A percentile compares a stretch with the other conserved stretches of the same genome.
Conservation (phyloP, 2,113 vertebrate genomes). For the Eulemur macaco region DNA sequence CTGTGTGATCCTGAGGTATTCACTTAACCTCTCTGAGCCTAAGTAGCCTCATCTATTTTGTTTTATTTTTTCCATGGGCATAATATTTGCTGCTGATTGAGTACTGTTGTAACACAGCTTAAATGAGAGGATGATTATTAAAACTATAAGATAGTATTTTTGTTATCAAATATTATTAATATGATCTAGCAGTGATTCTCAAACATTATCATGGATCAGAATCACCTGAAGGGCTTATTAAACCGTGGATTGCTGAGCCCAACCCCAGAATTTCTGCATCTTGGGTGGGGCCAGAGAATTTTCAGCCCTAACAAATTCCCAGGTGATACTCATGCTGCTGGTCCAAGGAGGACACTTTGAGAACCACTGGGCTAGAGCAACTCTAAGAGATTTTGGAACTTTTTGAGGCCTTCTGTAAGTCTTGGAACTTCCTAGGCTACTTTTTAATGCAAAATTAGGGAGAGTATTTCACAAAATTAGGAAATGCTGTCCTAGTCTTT, state of each 20-base stretch:
- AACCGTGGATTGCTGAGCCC: neutral
- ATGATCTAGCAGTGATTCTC: neutral
- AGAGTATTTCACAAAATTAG: neutral
- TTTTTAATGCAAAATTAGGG: neutral
- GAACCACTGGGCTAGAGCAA: neutral
- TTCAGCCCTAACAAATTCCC: neutral
- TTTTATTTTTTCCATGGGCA: neutral
- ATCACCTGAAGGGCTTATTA: neutral
- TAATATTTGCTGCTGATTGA: neutral
- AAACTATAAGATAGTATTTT: neutral
- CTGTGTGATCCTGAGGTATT: neutral
- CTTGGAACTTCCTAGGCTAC: neutral
- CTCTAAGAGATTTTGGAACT: neutral
- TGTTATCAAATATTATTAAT: neutral
- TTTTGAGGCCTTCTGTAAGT: neutral
- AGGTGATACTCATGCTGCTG: neutral
- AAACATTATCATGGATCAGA: neutral
- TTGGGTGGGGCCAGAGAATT: neutral
- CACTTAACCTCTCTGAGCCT: neutral
- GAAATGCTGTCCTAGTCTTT: neutral
- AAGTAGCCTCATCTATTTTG: neutral
- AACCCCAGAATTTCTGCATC: neutral
- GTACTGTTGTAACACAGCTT: neutral
- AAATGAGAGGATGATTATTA: neutral
- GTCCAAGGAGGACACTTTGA: neutral